These are phyloP conservation scores for Mormoops blainvillei DNA, from an alignment of 2,113 vertebrate species.

Conservation along the genomic window DNA sequence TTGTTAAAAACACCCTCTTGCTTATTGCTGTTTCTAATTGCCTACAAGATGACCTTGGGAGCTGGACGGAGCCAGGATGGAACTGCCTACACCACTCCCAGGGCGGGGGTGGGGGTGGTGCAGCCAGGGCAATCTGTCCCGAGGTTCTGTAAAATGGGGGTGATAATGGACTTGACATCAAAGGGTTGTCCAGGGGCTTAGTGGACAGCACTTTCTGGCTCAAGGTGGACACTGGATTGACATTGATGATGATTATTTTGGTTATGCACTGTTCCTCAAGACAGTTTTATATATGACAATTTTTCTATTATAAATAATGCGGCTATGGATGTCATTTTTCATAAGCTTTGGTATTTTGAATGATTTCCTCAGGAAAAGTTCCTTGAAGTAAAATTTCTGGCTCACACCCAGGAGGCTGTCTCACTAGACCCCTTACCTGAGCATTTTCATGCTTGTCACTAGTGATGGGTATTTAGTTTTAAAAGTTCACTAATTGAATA, in stretches of 20 bases:
- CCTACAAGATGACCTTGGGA: not conserved
- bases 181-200: not conserved
- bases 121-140: not conserved
- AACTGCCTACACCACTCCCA: not conserved
- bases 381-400: not conserved
- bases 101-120: not conserved
- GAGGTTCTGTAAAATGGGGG: not conserved
- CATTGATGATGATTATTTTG: not conserved
- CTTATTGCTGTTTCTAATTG: not conserved
- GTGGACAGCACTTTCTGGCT: not conserved
- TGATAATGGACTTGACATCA: not conserved
- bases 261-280: not conserved
- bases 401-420: not conserved
- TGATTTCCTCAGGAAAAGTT: not conserved
- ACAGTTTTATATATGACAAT: not conserved
- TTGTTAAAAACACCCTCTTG: not conserved
- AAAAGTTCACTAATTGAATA: not conserved
- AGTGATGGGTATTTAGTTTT: not conserved
- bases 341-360: not conserved
- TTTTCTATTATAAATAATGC: not conserved
- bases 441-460: not conserved
- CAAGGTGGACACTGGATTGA: not conserved
- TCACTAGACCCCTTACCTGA: not conserved
- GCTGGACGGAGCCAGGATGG: not conserved
- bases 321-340: not conserved